phyloP scores from a whole-genome alignment of 2,888 invertebrate species.

The Mycogona germanica region DNA sequence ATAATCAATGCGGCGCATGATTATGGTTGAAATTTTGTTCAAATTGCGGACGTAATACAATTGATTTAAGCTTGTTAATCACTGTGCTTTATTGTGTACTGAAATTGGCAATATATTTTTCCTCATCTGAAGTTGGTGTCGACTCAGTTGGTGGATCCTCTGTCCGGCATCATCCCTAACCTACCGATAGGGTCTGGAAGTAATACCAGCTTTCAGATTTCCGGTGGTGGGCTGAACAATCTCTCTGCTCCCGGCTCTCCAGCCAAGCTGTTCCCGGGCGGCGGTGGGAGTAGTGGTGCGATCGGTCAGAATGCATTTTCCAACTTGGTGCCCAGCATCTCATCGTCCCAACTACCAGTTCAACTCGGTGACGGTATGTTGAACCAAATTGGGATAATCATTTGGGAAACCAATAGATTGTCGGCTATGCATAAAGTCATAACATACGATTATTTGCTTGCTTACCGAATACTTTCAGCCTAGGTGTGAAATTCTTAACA shows the following conservation, averaged over 20 bases:
- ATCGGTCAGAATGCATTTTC: slow-evolving; percentile 63
- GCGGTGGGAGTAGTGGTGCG: slow-evolving; percentile 37
- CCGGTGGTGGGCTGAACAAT: slow-evolving; percentile 13
- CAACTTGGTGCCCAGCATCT: slow-evolving; percentile 42
- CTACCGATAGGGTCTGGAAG: slow-evolving; percentile 39
- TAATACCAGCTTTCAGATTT: slow-evolving; percentile 20
- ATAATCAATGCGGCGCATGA: no score
- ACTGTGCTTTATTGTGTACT: neutral
- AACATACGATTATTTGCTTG: no score
- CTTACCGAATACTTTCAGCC: no score
- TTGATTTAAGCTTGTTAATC: slow-evolving; percentile 1
- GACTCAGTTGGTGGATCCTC: slow-evolving; percentile 47
- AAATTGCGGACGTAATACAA: no score
- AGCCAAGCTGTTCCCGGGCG: slow-evolving; percentile 29
- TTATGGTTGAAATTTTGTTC: no score
- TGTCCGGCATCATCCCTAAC: slow-evolving; percentile 60
- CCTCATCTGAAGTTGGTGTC: slow-evolving; percentile 20
- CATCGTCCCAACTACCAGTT: slow-evolving; percentile 22
- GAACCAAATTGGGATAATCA: no score
- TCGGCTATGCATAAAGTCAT: no score
- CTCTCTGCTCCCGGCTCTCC: slow-evolving; percentile 21
- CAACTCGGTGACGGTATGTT: slow-evolving; percentile 23
- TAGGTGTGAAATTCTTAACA: no score
- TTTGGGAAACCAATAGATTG: no score
- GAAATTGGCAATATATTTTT: neutral